A percentile compares a stretch with the other conserved stretches of the same genome.
These are phyloP conservation scores for Catonia carolina DNA, from an alignment of 2,888 invertebrate species.

Conservation along the genomic window DNA sequence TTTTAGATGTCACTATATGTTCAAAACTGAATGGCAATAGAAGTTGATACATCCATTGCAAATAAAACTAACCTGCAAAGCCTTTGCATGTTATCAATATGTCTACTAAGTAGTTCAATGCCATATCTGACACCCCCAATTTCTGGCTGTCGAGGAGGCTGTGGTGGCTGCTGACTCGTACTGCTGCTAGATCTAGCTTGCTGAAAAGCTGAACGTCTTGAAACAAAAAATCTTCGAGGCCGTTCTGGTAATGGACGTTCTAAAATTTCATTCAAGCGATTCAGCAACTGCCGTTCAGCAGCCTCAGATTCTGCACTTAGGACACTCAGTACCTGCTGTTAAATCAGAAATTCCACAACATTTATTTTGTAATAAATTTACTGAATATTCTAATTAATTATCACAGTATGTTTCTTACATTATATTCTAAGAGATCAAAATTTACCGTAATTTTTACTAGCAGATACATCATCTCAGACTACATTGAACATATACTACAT, in stretches of 20 bases:
- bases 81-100: slow-evolving; percentile 42
- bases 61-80: slow-evolving; percentile 42
- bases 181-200: slow-evolving; percentile 40
- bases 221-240: slow-evolving; percentile 27
- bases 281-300: slow-evolving; percentile 28
- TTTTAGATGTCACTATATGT: too few species aligned
- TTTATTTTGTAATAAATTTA: slow-evolving; percentile 1
- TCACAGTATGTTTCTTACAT: not conserved
- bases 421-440: not conserved
- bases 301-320: slow-evolving; percentile 25
- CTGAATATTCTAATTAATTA: not conserved
- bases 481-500: too few species aligned
- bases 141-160: slow-evolving; percentile 44
- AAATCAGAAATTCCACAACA: not conserved
- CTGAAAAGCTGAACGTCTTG: slow-evolving; percentile 40
- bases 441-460: too few species aligned
- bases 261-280: slow-evolving; percentile 27
- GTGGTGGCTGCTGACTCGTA: slow-evolving; percentile 43
- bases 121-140: slow-evolving; percentile 39
- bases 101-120: slow-evolving; percentile 39
- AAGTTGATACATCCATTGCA: too few species aligned
- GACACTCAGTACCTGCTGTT: slow-evolving; percentile 28
- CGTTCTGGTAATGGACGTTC: slow-evolving; percentile 24
- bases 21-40: too few species aligned
- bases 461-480: too few species aligned